These are phyloP conservation scores for Dynastes grantii DNA, from an alignment of 2,888 invertebrate species.

Conservation along the genomic window DNA sequence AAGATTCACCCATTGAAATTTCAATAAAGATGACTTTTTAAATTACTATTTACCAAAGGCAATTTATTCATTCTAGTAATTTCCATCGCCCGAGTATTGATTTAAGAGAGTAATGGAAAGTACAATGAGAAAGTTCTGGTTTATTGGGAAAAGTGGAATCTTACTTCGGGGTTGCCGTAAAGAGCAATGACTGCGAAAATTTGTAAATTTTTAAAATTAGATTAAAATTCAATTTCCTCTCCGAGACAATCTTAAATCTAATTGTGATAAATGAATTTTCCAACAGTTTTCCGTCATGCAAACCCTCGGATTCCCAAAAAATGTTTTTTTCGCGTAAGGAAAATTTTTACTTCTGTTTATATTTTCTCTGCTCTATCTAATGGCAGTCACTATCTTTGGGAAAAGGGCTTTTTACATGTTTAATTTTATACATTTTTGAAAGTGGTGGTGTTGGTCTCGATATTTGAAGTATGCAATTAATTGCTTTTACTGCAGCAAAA, in stretches of 20 bases:
- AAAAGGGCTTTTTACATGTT: too few species aligned
- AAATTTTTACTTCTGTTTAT: neutral
- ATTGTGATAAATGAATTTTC: constrained; percentile 46
- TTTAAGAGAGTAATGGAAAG: constrained; percentile 22
- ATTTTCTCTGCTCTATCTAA: neutral
- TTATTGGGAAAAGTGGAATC: constrained; percentile 9
- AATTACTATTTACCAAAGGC: neutral
- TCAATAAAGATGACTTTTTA: too few species aligned
- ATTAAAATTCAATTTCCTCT: constrained; percentile 51
- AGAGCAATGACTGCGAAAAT: constrained; percentile 49
- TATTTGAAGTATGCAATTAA: too few species aligned
- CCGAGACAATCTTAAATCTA: constrained; percentile 46
- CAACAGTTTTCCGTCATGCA: constrained; percentile 41
- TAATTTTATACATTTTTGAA: too few species aligned
- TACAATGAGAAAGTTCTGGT: constrained; percentile 20
- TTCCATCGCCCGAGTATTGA: constrained; percentile 14
- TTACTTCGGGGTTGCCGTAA: constrained; percentile 28
- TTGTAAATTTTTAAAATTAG: constrained; percentile 52
- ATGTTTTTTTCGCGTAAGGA: constrained; percentile 25
- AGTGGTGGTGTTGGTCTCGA: too few species aligned
- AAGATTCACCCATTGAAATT: too few species aligned
- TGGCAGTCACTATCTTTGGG: neutral
- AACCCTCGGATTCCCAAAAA: too few species aligned
- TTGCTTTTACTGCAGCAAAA: too few species aligned
- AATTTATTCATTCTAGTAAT: neutral